Evolutionary conservation across 2,113 vertebrate species (phyloP), one percentile per base, ranked within the genome.

Genomic region (Microcebus lehilahytsara): DNA sequence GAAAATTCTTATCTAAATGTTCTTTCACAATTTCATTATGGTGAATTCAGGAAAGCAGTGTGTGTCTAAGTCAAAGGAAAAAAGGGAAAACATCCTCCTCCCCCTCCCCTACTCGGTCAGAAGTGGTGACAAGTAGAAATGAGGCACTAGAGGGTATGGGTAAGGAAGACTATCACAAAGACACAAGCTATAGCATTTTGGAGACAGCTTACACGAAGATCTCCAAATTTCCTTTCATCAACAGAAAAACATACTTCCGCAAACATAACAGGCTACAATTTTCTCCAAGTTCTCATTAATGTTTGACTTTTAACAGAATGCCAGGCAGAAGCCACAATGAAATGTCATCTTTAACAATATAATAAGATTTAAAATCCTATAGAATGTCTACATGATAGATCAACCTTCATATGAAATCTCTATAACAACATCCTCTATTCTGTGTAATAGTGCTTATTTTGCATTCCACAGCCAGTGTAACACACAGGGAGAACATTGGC

Each of bases 261-360:
- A 94, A 96, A 96, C n/a, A 85, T 75, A 95, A 77, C 40, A 42
- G 30, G 40, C 40, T 89, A 67, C 46, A 72, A 53, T 74, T 85
- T 92, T 93, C 81, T 90, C 60, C 34, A 13, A 30, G 37, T 66
- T 83, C 77, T 93, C 71, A 27, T 60, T 94, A 93, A 96, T 85
- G 72, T 78, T 93, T 89, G 89, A 85, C 51, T 91, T 94, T 94
- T 88, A 91, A 92, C 58, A 92, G 56, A 81, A 56, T 85, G 34
- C 51, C 74, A 95, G n/a, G 85, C 94, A 87, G 34, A 79, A 79
- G 56, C 51, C 60, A 81, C 66, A 91, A 53, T 60, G 49, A 95
- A 91, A 93, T 49, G 91, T 72, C 89, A 96, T 85, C 93, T 85
- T 88, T 60, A 94, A 94, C 81, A 80, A 92, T 56, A 66, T 66